These are phyloP conservation scores for Griposia aprilina DNA, from an alignment of 2,888 invertebrate species.

Conservation along the genomic window DNA sequence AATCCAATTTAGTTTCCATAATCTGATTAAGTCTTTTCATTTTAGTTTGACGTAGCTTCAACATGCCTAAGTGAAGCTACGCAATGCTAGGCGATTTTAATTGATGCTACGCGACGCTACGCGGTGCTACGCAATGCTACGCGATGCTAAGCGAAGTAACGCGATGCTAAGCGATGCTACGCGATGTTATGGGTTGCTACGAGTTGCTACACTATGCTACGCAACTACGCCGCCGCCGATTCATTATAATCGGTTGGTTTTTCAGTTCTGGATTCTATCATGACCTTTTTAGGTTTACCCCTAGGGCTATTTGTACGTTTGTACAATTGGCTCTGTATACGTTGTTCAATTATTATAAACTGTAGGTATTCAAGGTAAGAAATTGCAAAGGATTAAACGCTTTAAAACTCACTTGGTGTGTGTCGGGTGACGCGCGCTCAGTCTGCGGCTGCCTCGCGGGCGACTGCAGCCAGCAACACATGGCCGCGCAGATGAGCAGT, in stretches of 20 bases:
- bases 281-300: neutral
- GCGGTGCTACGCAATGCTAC: neutral
- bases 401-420: constrained; percentile 83
- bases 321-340: neutral
- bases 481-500: constrained; percentile 93
- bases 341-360: neutral
- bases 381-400: neutral
- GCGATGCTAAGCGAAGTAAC: too few species aligned
- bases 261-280: neutral
- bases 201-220: neutral
- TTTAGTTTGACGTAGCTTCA: neutral
- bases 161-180: neutral
- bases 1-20: constrained; percentile 2
- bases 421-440: constrained; percentile 86
- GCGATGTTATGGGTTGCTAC: constrained; percentile 6
- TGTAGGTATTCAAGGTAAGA: neutral
- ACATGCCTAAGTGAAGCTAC: neutral
- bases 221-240: neutral
- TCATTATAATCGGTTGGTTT: neutral
- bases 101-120: neutral
- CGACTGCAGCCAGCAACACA: constrained; percentile 93
- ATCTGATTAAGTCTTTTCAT: constrained; percentile 1
- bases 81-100: neutral
- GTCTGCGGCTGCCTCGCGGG: constrained; percentile 86
- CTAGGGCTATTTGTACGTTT: neutral